These are phyloP conservation scores for Lepidurus couesii DNA, from an alignment of 1,140 invertebrate species.

Conservation along the genomic window DNA sequence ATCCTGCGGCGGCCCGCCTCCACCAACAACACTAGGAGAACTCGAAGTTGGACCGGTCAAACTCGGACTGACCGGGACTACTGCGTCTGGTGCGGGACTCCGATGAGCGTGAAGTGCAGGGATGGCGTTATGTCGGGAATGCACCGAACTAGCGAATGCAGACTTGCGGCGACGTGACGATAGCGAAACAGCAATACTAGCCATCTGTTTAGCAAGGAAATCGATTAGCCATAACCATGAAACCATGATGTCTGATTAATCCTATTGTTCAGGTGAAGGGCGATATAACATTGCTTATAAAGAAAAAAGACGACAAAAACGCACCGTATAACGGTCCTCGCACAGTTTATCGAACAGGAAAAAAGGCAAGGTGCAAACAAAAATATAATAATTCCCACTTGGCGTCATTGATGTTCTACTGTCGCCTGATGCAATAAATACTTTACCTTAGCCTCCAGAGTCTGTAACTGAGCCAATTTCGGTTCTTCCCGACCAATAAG, in stretches of 20 bases:
- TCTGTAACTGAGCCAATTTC: slow-evolving; percentile 65
- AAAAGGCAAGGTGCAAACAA: neutral
- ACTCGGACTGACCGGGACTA: slow-evolving; percentile 36
- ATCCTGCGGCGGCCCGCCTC: slow-evolving; percentile 43
- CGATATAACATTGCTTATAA: neutral
- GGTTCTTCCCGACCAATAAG: slow-evolving; percentile 43
- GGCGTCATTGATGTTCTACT: neutral
- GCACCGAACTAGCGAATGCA: neutral
- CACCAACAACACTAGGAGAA: slow-evolving; percentile 50
- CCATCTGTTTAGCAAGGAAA: slow-evolving; percentile 56
- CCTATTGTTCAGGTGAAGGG: neutral
- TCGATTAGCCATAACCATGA: neutral
- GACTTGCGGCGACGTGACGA: slow-evolving; percentile 48
- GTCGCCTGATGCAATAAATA: neutral
- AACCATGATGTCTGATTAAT: slow-evolving; percentile 1
- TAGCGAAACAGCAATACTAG: slow-evolving; percentile 73
- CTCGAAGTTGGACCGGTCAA: slow-evolving; percentile 27
- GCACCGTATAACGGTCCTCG: neutral
- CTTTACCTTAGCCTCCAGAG: slow-evolving; percentile 69
- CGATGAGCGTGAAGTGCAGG: slow-evolving; percentile 39
- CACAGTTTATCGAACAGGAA: neutral
- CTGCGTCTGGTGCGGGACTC: slow-evolving; percentile 41
- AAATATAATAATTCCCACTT: neutral
- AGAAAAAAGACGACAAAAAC: neutral
- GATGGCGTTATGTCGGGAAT: slow-evolving; percentile 17